Percentiles rank a stretch among this genome's conserved stretches.
Conservation (phyloP, 2,888 invertebrate genomes). For the Lydus trimaculatus region DNA sequence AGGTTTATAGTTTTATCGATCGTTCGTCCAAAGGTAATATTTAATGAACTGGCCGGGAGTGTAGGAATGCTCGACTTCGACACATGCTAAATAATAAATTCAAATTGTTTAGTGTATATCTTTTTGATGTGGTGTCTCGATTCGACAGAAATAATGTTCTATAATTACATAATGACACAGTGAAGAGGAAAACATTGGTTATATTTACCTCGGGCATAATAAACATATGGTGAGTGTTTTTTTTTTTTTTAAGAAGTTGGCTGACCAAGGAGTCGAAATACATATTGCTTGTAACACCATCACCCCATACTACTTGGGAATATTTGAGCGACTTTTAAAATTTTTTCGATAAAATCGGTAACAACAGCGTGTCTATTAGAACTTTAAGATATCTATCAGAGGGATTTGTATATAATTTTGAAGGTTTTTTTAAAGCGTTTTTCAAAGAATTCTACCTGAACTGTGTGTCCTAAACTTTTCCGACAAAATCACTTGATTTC, state of each 20-base stretch:
- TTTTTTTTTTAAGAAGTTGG: not conserved
- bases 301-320: not conserved
- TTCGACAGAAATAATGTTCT: conserved; percentile 49
- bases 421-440: not conserved
- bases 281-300: not conserved
- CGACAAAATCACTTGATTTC: not conserved
- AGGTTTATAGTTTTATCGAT: conserved; percentile 10
- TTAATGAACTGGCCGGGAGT: conserved; percentile 12
- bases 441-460: not conserved
- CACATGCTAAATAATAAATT: conserved; percentile 51
- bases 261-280: conserved; percentile 25
- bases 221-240: conserved; percentile 23
- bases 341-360: not conserved
- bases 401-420: not conserved
- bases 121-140: conserved; percentile 47
- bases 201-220: conserved; percentile 37
- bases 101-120: conserved; percentile 48
- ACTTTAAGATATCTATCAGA: not conserved
- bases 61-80: conserved; percentile 26
- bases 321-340: not conserved
- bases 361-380: conserved; percentile 2
- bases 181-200: conserved; percentile 37
- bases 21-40: conserved; percentile 8
- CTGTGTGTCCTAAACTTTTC: not conserved
- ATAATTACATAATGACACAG: conserved; percentile 57